Base-by-base conservation (phyloP, 2,797 vertebrate genomes). In the Darevskia mixta region DNA sequence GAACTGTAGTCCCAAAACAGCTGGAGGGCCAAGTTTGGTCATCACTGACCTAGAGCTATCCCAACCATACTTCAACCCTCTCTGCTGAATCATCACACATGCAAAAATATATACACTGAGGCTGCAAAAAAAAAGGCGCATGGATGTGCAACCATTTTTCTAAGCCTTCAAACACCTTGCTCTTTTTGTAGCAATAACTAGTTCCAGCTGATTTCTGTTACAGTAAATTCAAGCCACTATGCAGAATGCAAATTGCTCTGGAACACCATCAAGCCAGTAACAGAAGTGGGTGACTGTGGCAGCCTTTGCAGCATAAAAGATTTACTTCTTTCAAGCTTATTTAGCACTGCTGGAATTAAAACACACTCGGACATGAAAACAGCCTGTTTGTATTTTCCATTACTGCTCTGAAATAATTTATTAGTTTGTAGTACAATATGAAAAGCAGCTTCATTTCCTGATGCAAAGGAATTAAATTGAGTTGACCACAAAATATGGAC, bases 71-170 rank as follows among this genome's bases (percentile, higher is more conserved):
- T 58, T 13, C 5, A 88, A 43, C 32, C 25, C 1, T 29, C 66
- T 66, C 55, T n/a, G 5, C 25, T 38, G 20, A 80, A 88, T 66
- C 78, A 66, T 72, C 71, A 38, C 17, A 55, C 49, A 55, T 55
- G 49, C 64, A 43, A 55, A 85, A 5, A 58, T 25, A 29, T 79
- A 73, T 32, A 72, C 49, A 49, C 13, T 29, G 1, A 9, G 7
- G 8, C 15, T 61, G 25, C 20, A 80, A 72, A n/a, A 49, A 45
- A 45, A 8, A 49, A 64, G 25, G 4, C 43, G 92, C 88, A 92
- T 93, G 88, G 83, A 88, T 83, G 69, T 83, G 69, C 75, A 75
- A 91, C 8, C 17, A 79, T 78, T 84, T 93, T 76, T 32, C 35
- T 89, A 49, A 69, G 15, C 5, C 92, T 93, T 82, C 64, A 55